Percentiles rank a stretch among this genome's conserved stretches.
Evolutionary conservation across 2,797 vertebrate genomes (phyloP).

Genomic region (Antennarius maculatus): DNA sequence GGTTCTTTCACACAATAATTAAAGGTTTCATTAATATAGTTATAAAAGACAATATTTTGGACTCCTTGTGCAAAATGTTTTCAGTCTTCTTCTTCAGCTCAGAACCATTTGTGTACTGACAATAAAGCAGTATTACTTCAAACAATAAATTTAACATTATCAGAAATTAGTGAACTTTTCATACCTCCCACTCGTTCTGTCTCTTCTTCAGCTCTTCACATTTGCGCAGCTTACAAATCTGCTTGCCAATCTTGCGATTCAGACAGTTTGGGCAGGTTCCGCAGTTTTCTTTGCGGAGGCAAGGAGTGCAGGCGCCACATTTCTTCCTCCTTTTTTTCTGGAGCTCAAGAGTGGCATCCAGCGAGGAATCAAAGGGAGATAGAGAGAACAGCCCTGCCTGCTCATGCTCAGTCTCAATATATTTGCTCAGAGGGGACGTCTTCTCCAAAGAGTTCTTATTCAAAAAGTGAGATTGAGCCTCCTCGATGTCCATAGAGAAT

Average conservation of each 20-base stretch:
- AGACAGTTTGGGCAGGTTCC: constrained; percentile 86
- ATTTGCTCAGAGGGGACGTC: constrained; percentile 78
- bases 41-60: not conserved
- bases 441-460: constrained; percentile 51
- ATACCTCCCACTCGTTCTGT: constrained; percentile 60
- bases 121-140: not conserved
- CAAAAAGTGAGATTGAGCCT: constrained; percentile 56
- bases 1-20: too few relatives aligned
- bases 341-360: constrained; percentile 37
- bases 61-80: not conserved
- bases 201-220: constrained; percentile 88
- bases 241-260: constrained; percentile 89
- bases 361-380: constrained; percentile 28
- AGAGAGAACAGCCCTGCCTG: constrained; percentile 78
- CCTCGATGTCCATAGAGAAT: constrained; percentile 65
- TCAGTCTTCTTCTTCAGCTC: not conserved
- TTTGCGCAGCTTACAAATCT: constrained; percentile 92
- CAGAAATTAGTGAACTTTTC: not conserved
- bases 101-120: not conserved
- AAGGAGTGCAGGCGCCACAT: constrained; percentile 86
- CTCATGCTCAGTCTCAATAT: constrained; percentile 78
- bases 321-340: constrained; percentile 86
- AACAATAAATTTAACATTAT: not conserved
- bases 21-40: not conserved
- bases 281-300: constrained; percentile 86